These are phyloP conservation scores for Calliphora vicina DNA, from an alignment of 1,140 invertebrate species.

Conservation along the genomic window DNA sequence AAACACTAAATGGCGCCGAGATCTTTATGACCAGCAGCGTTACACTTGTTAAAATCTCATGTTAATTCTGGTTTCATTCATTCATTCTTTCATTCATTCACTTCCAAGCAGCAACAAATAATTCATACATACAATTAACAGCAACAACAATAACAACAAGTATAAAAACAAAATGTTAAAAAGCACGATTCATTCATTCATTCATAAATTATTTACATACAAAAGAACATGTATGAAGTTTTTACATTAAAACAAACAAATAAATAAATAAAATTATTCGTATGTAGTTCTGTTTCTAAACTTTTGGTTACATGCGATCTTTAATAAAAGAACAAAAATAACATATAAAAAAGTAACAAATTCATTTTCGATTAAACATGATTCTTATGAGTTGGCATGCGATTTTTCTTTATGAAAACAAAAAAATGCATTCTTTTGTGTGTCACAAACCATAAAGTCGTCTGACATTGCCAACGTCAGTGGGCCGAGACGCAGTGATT, in stretches of 20 bases:
- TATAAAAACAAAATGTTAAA: neutral
- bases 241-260: slow-evolving; percentile 1
- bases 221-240: neutral
- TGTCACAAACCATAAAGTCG: slow-evolving; percentile 9
- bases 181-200: neutral
- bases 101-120: neutral
- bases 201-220: neutral
- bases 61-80: neutral
- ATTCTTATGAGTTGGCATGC: slow-evolving; percentile 16
- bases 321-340: neutral
- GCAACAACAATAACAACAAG: neutral
- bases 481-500: slow-evolving; percentile 11
- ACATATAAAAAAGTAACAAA: neutral
- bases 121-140: neutral
- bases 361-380: slow-evolving; percentile 13
- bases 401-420: neutral
- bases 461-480: neutral
- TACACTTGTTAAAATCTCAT: neutral
- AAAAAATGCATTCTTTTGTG: neutral
- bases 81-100: neutral
- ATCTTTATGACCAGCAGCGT: neutral
- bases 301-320: neutral
- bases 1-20: neutral
- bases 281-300: neutral
- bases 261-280: neutral